Evolutionary conservation across 64 coral and sea anemone genomes (phyloP).

Genomic region (Actinia equina): DNA sequence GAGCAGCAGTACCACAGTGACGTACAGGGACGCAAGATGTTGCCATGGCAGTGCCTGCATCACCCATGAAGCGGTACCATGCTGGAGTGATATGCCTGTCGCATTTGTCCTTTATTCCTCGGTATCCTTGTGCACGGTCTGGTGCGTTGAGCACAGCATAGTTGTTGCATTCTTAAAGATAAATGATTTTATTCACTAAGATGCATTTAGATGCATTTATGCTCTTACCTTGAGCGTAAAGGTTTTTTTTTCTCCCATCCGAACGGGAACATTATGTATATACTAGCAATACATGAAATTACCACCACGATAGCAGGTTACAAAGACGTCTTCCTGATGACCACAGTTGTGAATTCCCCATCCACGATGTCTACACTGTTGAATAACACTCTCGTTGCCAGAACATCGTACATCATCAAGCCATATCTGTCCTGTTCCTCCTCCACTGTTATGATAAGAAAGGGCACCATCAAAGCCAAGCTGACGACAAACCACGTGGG

Average conservation of each 20-base stretch:
- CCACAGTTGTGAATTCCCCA: not conserved
- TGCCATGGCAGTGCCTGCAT: conserved; percentile 13
- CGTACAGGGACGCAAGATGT: conserved; percentile 28
- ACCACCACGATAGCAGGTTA: not conserved
- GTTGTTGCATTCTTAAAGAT: not conserved
- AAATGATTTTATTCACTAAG: not conserved
- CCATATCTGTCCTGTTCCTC: too few species aligned
- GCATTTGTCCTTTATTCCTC: not conserved
- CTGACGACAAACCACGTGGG: not conserved
- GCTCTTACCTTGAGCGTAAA: too few species aligned
- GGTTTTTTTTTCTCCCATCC: too few species aligned
- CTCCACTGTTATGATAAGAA: too few species aligned
- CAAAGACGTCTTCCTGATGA: not conserved
- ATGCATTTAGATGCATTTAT: too few species aligned
- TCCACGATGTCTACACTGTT: too few species aligned
- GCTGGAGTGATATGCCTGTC: not conserved
- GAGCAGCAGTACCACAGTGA: conserved; percentile 26
- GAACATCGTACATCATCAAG: too few species aligned
- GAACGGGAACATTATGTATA: too few species aligned
- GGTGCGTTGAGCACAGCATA: not conserved
- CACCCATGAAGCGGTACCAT: conserved; percentile 47
- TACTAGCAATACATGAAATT: not conserved
- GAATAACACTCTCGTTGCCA: too few species aligned
- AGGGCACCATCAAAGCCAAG: too few species aligned
- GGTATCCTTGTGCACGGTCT: not conserved